Base-by-base conservation (phyloP, 30 jellyfish, hydroid and myxozoan species). In the Aurelia coerulea region DNA sequence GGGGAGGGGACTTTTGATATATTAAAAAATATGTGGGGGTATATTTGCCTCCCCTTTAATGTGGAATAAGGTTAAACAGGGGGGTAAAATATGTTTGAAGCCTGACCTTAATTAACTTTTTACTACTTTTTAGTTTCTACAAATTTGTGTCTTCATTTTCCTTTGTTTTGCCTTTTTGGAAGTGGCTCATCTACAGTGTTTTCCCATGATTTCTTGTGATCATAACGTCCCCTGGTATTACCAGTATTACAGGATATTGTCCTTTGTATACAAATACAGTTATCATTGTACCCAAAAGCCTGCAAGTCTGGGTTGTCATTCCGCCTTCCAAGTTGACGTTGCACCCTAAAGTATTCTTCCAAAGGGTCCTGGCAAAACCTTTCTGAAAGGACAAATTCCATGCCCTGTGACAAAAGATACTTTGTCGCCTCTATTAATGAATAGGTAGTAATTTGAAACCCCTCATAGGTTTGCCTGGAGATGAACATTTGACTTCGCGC, bases 291-390 rank as follows among this genome's bases (percentile, higher is more conserved):
- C 3, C 90, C 90, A 54, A 81, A 81, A 2, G 17, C n/a, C 4
- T 15, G 5, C 19, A 83, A 2, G 39, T 53, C 80, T 46, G 89
- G 92, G 42, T 83, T 72, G 80, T 83, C 92, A 62, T 13, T 18
- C 33, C 92, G 19, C 23, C 92, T 70, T n/a, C 92, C 88, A 2
- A 83, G 67, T 4, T 35, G 17, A 2, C 92, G 18, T 29, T 83
- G 92, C 13, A 17, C 29, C 9, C 92, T 90, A 73, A 83, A 83
- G 42, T 68, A 72, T 49, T 83, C 79, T 42, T 72, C 87, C 41
- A 83, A 90, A 14, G 68, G 66, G 32, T 83, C 92, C 50, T 80
- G 90, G 37, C 85, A 63, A 14, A 80, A 65, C 19, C 87, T 49
- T 17, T 80, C 73, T 3, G 72, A 64, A 11, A 80, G 58, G 16